Evolutionary conservation across 2,113 vertebrate species (phyloP).

Genomic region (Ophthalmolycus amberensis): DNA sequence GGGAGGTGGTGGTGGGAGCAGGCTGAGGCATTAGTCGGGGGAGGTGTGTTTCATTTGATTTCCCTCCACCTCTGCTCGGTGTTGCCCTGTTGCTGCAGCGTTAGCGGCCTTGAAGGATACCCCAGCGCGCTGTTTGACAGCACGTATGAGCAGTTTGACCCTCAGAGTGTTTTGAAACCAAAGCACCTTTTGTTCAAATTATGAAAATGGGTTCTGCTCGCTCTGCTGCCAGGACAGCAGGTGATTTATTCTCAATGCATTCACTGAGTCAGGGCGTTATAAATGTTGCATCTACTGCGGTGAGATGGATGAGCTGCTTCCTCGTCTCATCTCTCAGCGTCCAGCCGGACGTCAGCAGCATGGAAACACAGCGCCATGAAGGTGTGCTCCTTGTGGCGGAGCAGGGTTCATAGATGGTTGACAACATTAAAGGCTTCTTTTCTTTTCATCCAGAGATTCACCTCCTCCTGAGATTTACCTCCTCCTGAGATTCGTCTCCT

Average conservation of each 20-base stretch:
- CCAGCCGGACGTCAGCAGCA: neutral
- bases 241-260: constrained; percentile 21
- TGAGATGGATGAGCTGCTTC: constrained; percentile 18
- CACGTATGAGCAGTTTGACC: neutral
- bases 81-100: too few species aligned
- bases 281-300: constrained; percentile 6
- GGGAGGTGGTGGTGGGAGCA: neutral
- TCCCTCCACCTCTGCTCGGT: too few species aligned
- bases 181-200: constrained; percentile 18
- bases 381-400: too few species aligned
- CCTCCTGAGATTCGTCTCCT: too few species aligned
- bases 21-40: neutral
- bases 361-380: too few species aligned
- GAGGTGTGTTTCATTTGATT: neutral
- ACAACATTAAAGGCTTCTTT: too few species aligned
- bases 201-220: constrained; percentile 41
- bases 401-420: too few species aligned
- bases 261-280: constrained; percentile 15
- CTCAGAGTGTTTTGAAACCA: constrained; percentile 21
- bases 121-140: neutral
- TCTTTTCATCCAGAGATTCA: too few species aligned
- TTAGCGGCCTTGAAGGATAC: neutral
- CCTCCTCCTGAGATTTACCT: too few species aligned
- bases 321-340: neutral
- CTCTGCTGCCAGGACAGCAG: neutral